Base-by-base conservation (phyloP, 2,113 vertebrate genomes). In the Podiceps cristatus region DNA sequence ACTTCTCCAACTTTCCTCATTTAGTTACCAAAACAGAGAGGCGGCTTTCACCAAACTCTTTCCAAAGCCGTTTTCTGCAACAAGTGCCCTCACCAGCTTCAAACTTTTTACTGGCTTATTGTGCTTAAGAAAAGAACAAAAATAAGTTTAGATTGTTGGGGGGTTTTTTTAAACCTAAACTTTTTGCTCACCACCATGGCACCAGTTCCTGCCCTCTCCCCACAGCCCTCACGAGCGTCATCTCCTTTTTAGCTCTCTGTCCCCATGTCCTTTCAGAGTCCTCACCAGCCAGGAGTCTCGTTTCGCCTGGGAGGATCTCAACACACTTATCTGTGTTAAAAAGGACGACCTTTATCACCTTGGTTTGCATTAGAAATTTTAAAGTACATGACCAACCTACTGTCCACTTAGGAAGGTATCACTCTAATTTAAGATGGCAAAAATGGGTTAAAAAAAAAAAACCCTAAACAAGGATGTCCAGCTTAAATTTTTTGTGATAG, bases 341-440 rank as follows among this genome's bases (percentile, higher is more conserved):
- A 27, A 71, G 33, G 18, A 29, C 12, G 37, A 4, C 1, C 0
- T 47, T 52, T 9, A 8, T 33, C 76, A 33, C 47, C 42, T 31
- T 37, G n/a, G 23, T 28, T 37, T 20, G 11, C 59, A n/a, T 13
- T 16, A 18, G 16, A 58, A 73, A 10, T 52, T 22, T 10, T 17
- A 11, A 75, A 53, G 5, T 14, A 28, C 42, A 28, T 1, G 1
- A 24, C 7, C 52, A 60, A 68, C 4, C 14, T 62, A 13, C 17
- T 20, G 40, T 18, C 69, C 23, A 3, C 19, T 50, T 37, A 0
- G 33, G 35, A 62, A 93, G 28, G 27, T 7, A 40, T 12, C 2
- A 0, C 33, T 66, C 22, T 11, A 7, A 58, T 44, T 28, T 27
- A 47, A 42, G 29, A 42, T 11, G 11, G 10, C 18, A 87, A 81